Evolutionary conservation across 1,140 invertebrate species (phyloP).

Genomic region (Danaus plexippus): DNA sequence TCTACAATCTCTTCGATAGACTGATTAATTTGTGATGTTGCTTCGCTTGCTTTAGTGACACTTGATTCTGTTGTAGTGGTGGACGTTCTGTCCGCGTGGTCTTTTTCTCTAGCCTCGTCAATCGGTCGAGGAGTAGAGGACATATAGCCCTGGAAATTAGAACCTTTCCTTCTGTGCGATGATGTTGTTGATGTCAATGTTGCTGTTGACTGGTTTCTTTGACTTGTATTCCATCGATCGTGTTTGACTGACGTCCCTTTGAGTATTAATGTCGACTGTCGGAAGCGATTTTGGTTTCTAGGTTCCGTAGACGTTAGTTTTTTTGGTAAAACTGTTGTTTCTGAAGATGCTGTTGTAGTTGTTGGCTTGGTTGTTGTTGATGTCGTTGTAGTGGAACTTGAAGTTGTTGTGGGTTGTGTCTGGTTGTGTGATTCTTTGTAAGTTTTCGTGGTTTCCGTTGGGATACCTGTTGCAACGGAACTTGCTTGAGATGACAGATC

Average conservation of each 20-base stretch:
- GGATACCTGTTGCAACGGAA: conserved; percentile 30
- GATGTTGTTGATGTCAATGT: conserved; percentile 14
- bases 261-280: conserved; percentile 53
- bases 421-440: conserved; percentile 17
- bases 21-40: conserved; percentile 16
- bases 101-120: conserved; percentile 24
- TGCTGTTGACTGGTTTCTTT: conserved; percentile 34
- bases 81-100: conserved; percentile 24
- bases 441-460: conserved; percentile 23
- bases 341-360: conserved; percentile 18
- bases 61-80: conserved; percentile 10
- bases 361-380: conserved; percentile 28
- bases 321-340: conserved; percentile 11
- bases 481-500: conserved; percentile 46
- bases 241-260: conserved; percentile 63
- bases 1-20: conserved; percentile 20
- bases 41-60: conserved; percentile 6
- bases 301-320: conserved; percentile 18
- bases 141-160: conserved; percentile 58
- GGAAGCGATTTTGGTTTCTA: conserved; percentile 51
- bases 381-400: conserved; percentile 17
- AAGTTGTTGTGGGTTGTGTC: conserved; percentile 13
- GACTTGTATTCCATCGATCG: conserved; percentile 46
- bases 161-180: conserved; percentile 46
- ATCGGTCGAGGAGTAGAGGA: conserved; percentile 24